A percentile compares a stretch with the other conserved stretches of the same genome.
These are phyloP conservation scores for Cassiopea xamachana DNA, from an alignment of 30 jellyfish, hydroid and myxozoan species.

Conservation along the genomic window DNA sequence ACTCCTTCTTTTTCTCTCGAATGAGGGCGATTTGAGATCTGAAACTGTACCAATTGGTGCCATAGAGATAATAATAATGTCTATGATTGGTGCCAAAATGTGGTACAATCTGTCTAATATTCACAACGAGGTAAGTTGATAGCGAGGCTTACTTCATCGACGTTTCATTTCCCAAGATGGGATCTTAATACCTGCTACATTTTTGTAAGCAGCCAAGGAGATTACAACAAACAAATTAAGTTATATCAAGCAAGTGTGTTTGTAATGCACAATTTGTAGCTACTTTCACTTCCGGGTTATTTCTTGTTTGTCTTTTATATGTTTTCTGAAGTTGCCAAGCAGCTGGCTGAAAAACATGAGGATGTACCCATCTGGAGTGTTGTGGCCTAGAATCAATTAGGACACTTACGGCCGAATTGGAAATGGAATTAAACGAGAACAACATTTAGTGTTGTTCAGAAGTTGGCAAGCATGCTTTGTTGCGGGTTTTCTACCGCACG, in stretches of 20 bases:
- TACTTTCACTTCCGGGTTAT: background rate
- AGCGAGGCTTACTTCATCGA: too few relatives aligned
- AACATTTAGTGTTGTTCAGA: background rate
- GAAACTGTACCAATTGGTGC: too few relatives aligned
- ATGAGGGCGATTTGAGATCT: too few relatives aligned
- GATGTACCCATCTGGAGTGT: background rate
- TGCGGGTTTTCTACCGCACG: constrained; percentile 35
- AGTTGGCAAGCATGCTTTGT: constrained; percentile 2
- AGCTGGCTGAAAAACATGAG: background rate
- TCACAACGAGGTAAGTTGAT: too few relatives aligned
- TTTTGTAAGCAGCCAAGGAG: background rate
- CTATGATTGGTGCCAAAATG: too few relatives aligned
- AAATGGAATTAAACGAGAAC: background rate
- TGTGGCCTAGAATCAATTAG: background rate
- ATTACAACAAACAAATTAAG: constrained; percentile 8
- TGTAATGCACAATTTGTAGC: background rate
- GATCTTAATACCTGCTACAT: background rate
- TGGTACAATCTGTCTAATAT: too few relatives aligned
- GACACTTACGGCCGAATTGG: background rate
- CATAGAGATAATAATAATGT: too few relatives aligned
- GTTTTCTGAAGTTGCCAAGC: background rate
- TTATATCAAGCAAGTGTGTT: background rate
- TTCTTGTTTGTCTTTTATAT: background rate
- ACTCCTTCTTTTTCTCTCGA: background rate
- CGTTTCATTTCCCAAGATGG: background rate